Evolutionary conservation across 2,888 invertebrate genomes (phyloP).

Genomic region (Julus scandinavius): DNA sequence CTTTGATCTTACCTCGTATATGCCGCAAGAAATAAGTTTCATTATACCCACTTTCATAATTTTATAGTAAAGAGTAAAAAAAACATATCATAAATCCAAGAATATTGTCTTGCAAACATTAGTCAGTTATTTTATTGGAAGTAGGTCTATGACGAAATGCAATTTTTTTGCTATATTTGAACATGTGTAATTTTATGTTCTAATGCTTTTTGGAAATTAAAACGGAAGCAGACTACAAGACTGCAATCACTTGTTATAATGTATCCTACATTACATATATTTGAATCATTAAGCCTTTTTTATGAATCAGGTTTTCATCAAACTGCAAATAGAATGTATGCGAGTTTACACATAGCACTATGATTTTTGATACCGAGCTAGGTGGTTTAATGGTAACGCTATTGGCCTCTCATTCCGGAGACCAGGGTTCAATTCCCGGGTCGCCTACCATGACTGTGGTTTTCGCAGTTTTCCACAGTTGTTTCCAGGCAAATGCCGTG

Average conservation of each 20-base stretch:
- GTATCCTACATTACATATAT: neutral
- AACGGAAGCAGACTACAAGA: slow-evolving; percentile 11
- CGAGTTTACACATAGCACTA: too few species aligned
- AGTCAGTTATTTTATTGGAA: slow-evolving; percentile 11
- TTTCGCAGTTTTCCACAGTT: too few species aligned
- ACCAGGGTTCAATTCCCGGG: too few species aligned
- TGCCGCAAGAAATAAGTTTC: neutral
- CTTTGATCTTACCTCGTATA: neutral
- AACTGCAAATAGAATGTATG: too few species aligned
- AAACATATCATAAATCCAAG: neutral
- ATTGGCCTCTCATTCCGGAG: too few species aligned
- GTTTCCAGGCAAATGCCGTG: too few species aligned
- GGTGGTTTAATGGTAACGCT: too few species aligned
- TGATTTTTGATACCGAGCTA: neutral
- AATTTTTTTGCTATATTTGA: neutral
- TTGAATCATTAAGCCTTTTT: neutral
- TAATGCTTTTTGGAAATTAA: neutral
- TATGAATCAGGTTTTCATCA: neutral
- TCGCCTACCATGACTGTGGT: too few species aligned
- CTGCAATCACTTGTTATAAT: neutral
- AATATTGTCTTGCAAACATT: slow-evolving; percentile 1
- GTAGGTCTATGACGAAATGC: neutral
- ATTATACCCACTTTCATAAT: neutral
- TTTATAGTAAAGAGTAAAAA: neutral
- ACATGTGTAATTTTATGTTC: neutral